These are phyloP conservation scores for Crotalus horridus DNA, from an alignment of 2,113 vertebrate genomes.

Conservation along the genomic window DNA sequence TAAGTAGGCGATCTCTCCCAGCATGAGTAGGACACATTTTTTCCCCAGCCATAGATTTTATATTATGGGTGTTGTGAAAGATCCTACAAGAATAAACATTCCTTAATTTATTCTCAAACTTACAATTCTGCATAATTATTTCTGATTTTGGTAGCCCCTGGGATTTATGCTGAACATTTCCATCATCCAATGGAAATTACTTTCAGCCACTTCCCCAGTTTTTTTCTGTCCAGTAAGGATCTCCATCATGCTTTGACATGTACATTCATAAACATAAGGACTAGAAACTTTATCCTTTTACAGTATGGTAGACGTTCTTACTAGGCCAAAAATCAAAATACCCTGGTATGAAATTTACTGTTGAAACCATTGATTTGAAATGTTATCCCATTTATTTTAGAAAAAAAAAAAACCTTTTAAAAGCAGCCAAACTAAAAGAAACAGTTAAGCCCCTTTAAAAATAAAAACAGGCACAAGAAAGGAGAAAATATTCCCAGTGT, in stretches of 20 bases:
- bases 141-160: not conserved
- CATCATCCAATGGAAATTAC: not conserved
- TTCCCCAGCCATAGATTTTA: not conserved
- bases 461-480: not conserved
- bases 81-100: not conserved
- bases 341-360: not conserved
- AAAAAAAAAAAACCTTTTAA: not conserved
- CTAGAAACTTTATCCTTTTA: not conserved
- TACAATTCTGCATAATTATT: not conserved
- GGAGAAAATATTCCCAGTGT: not conserved
- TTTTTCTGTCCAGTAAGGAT: not conserved
- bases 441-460: not conserved
- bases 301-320: not conserved
- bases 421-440: not conserved
- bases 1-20: too few relatives aligned
- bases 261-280: not conserved
- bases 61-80: too few relatives aligned
- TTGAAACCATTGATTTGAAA: not conserved
- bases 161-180: too few relatives aligned
- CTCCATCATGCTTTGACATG: not conserved
- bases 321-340: not conserved
- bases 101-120: not conserved
- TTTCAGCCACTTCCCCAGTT: not conserved
- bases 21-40: too few relatives aligned
- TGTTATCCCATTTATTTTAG: not conserved